These are phyloP conservation scores for Pantherophis guttatus DNA, from an alignment of 2,113 vertebrate species.

Conservation along the genomic window DNA sequence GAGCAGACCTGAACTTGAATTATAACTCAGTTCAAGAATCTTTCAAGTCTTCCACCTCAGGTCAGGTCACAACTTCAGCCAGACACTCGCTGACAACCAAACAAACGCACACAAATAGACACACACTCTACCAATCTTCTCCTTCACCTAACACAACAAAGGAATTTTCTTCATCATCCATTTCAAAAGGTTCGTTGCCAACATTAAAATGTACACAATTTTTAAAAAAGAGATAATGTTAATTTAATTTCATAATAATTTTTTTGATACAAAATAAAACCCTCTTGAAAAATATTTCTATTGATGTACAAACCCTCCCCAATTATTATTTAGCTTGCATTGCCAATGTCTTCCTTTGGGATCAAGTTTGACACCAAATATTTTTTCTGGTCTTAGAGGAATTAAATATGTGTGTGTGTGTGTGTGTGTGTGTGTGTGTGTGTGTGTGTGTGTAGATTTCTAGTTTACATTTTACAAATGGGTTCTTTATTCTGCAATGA, in stretches of 20 bases:
- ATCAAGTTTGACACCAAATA: background rate
- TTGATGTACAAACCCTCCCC: background rate
- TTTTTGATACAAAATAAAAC: background rate
- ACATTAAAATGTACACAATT: background rate
- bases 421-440: too few species aligned
- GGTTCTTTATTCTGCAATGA: background rate
- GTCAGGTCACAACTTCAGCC: conserved; percentile 40
- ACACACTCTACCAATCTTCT: conserved; percentile 52
- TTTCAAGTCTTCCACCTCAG: conserved; percentile 59
- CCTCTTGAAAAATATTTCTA: background rate
- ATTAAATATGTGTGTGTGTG: too few species aligned
- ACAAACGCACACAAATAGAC: conserved; percentile 49
- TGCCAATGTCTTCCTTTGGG: too few species aligned
- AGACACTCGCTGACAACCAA: conserved; percentile 56
- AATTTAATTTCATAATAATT: background rate
- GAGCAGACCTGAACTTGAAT: conserved; percentile 62
- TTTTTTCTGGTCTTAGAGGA: background rate
- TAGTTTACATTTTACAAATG: background rate
- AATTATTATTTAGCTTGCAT: background rate
- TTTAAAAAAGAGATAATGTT: background rate
- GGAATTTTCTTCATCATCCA: background rate
- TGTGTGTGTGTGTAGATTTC: too few species aligned
- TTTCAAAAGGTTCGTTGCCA: background rate
- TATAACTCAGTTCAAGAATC: conserved; percentile 70
- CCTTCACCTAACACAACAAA: conserved; percentile 24